A percentile compares a stretch with the other conserved stretches of the same genome.
Conservation (phyloP, 2,888 invertebrate genomes). For the Shargacucullia verbasci region DNA sequence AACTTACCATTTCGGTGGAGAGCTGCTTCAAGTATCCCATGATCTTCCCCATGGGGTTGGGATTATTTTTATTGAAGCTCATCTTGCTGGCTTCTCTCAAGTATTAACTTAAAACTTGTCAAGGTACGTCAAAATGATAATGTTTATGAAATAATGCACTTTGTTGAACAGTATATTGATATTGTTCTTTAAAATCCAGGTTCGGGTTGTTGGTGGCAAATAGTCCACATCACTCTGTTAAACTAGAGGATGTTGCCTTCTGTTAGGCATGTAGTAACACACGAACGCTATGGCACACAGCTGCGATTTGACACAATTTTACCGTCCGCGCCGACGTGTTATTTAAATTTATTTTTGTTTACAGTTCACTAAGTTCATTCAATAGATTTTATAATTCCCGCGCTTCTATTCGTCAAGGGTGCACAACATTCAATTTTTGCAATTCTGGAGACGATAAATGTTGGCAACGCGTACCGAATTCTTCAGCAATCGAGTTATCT, state of each 20-base stretch:
- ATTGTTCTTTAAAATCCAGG: slow-evolving; percentile 79
- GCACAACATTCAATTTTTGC: slow-evolving; percentile 78
- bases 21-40: slow-evolving; percentile 87
- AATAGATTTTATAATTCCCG: slow-evolving; percentile 74
- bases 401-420: slow-evolving; percentile 74
- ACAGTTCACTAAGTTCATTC: slow-evolving; percentile 67
- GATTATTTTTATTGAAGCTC: slow-evolving; percentile 88
- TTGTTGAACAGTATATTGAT: slow-evolving; percentile 68
- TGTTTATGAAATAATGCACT: slow-evolving; percentile 77
- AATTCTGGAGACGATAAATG: slow-evolving; percentile 71
- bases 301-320: slow-evolving; percentile 76
- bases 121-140: slow-evolving; percentile 84
- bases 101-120: slow-evolving; percentile 64
- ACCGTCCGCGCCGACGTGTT: slow-evolving; percentile 55
- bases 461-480: slow-evolving; percentile 83
- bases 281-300: slow-evolving; percentile 60
- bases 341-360: slow-evolving; percentile 53
- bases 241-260: slow-evolving; percentile 48
- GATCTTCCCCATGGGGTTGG: slow-evolving; percentile 86
- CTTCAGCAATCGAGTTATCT: slow-evolving; percentile 86
- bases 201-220: slow-evolving; percentile 74
- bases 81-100: slow-evolving; percentile 75
- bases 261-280: slow-evolving; percentile 47
- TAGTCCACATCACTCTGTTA: slow-evolving; percentile 72
- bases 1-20: slow-evolving; percentile 87